A percentile compares a stretch with the other conserved stretches of the same genome.
Evolutionary conservation across 2,797 vertebrate genomes (phyloP).

Genomic region (Sparus aurata): DNA sequence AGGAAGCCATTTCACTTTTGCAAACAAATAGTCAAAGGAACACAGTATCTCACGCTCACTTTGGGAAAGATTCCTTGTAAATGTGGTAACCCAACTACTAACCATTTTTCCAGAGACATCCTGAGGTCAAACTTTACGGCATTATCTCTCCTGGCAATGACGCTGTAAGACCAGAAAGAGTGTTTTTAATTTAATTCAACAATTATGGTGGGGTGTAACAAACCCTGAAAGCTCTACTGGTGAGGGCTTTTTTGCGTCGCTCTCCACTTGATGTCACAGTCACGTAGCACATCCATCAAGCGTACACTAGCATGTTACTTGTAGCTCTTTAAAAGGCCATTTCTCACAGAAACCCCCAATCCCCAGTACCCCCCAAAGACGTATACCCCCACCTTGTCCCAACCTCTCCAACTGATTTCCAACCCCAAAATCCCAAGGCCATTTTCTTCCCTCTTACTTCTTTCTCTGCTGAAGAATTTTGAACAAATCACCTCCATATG

Average conservation of each 20-base stretch:
- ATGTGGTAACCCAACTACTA: not conserved
- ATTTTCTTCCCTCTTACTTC: slow-evolving; percentile 44
- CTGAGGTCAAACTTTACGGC: slow-evolving; percentile 1
- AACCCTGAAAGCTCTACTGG: not conserved
- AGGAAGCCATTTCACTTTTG: no score
- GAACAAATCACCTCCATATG: slow-evolving; percentile 84
- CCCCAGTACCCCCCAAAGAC: slow-evolving; percentile 29
- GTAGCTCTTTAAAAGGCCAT: slow-evolving; percentile 34
- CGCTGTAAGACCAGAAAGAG: not conserved
- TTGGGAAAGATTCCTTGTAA: not conserved
- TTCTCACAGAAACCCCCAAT: slow-evolving; percentile 26
- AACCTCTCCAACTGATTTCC: slow-evolving; percentile 57
- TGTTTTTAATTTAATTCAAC: not conserved
- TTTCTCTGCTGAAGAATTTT: slow-evolving; percentile 72
- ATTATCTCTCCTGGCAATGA: not conserved
- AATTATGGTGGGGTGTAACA: not conserved
- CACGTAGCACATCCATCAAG: slow-evolving; percentile 8
- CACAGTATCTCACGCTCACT: no score
- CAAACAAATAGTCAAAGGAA: no score
- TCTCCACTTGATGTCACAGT: slow-evolving; percentile 16
- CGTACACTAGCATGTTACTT: slow-evolving; percentile 22
- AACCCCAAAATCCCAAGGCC: slow-evolving; percentile 62
- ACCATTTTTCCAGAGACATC: not conserved
- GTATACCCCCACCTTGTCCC: slow-evolving; percentile 34
- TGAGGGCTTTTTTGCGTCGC: not conserved